phyloP scores from a whole-genome alignment of 2,113 vertebrate species.

The Xenopus laevis region DNA sequence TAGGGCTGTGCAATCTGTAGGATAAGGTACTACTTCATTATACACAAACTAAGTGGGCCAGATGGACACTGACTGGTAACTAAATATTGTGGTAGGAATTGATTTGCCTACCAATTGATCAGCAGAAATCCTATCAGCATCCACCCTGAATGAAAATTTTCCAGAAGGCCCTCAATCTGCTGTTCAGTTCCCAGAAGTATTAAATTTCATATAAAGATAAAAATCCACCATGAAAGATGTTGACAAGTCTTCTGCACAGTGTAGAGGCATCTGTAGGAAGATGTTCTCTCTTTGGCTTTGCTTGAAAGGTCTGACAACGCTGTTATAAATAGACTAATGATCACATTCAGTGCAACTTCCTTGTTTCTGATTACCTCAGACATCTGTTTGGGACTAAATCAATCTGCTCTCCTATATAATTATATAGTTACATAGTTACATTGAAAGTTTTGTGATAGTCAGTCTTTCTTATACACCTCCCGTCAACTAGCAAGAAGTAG shows the following conservation, averaged over 20 bases:
- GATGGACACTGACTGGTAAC: conserved; percentile 25
- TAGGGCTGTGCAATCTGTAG: not conserved
- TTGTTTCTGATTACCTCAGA: not conserved
- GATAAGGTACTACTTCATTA: not conserved
- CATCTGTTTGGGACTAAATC: not conserved
- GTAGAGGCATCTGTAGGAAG: not conserved
- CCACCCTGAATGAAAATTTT: conserved; percentile 1
- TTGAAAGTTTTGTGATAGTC: not conserved
- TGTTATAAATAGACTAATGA: conserved; percentile 1
- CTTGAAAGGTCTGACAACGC: not conserved
- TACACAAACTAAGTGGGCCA: not conserved
- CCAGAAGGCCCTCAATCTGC: conserved; percentile 17
- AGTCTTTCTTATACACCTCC: not conserved
- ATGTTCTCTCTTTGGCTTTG: not conserved
- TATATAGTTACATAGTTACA: not conserved
- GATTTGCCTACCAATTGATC: not conserved
- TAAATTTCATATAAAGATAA: conserved; percentile 7
- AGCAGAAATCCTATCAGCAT: conserved; percentile 3
- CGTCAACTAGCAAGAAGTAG: too few relatives aligned
- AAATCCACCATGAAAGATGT: not conserved
- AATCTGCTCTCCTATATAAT: not conserved
- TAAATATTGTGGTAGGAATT: conserved; percentile 4
- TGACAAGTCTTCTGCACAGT: not conserved
- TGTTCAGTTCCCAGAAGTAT: not conserved
- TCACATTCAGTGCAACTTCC: not conserved